A percentile compares a stretch with the other conserved stretches of the same genome.
These are phyloP conservation scores for Picathartes gymnocephalus DNA, from an alignment of 2,113 vertebrate species.

Conservation along the genomic window DNA sequence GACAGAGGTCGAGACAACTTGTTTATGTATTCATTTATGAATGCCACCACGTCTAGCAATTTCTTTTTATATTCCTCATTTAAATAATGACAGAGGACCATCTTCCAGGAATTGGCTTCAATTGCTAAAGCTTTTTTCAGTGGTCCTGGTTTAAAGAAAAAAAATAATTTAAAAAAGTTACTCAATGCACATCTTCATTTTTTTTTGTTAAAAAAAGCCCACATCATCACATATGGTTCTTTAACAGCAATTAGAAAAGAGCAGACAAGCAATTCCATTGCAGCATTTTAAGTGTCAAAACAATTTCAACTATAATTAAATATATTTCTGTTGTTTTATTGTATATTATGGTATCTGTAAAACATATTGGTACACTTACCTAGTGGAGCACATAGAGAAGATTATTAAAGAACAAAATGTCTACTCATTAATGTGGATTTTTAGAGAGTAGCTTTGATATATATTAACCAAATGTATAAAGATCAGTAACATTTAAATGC, in stretches of 20 bases:
- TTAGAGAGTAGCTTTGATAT: not conserved
- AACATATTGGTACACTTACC: not conserved
- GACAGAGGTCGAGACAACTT: slow-evolving; percentile 77
- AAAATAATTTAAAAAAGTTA: not conserved
- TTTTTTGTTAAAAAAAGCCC: not conserved
- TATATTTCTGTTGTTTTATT: not conserved
- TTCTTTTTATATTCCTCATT: slow-evolving; percentile 82
- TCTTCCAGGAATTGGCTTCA: slow-evolving; percentile 84
- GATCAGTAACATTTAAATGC: not conserved
- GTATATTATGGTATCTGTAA: not conserved
- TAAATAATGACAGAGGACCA: slow-evolving; percentile 76
- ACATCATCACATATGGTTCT: not conserved
- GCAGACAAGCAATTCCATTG: not conserved
- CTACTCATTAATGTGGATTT: not conserved
- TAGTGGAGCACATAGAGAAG: not conserved
- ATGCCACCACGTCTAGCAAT: slow-evolving; percentile 70
- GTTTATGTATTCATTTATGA: slow-evolving; percentile 66
- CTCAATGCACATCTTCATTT: not conserved
- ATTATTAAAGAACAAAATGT: not conserved
- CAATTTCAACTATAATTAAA: not conserved
- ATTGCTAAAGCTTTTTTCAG: slow-evolving; percentile 74
- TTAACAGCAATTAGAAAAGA: not conserved
- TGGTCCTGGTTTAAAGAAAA: slow-evolving; percentile 59
- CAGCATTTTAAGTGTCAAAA: not conserved
- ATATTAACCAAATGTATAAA: not conserved